Evolutionary conservation across 1,140 invertebrate genomes (phyloP), one percentile per base, ranked within the genome.

Genomic region (Bombus impatiens): DNA sequence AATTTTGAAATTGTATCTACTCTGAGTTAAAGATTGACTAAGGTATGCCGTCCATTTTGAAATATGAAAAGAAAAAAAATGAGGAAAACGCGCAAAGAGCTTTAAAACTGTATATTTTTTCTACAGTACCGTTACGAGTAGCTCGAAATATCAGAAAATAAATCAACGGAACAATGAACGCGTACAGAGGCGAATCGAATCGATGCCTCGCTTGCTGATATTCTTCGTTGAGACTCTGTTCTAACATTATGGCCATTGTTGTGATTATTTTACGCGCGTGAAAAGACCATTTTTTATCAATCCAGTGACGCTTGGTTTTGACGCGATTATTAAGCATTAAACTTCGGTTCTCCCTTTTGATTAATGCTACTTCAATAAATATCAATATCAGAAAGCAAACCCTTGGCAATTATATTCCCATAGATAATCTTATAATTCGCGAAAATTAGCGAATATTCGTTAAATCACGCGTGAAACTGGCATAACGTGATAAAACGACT

Each of bases 141-240:
- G 47, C 82, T 59, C 67, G 70, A 82, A 82, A 82, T 76, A 82
- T 76, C 40, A 42, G 37, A 47, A 47, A 78, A 57, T 68, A 70
- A 84, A 71, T 84, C 44, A 78, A 78, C 65, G 76, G 82, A 78
- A 84, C 75, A 78, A 84, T 53, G 82, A 53, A 78, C 65, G 65
- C 32, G 75, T 44, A 70, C 47, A 44, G 62, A 59, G 67, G 65
- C 75, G 82, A 42, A 53, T 59, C 44, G 44, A 84, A 78, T 84
- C 76, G 57, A 47, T 74, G 70, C 25, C 53, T 44, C 57, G 53
- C 25, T 78, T 42, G 35, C 44, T 35, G 22, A 84, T 57, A 42
- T 22, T 70, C 35, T 22, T 70, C 37, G 42, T 40, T 32, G 25
- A 76, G n/a, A 44, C 18, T 15, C 15, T 42, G 62, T 25, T 35